These are phyloP conservation scores for Limnephilus lunatus DNA, from an alignment of 2,888 invertebrate species.

Conservation along the genomic window DNA sequence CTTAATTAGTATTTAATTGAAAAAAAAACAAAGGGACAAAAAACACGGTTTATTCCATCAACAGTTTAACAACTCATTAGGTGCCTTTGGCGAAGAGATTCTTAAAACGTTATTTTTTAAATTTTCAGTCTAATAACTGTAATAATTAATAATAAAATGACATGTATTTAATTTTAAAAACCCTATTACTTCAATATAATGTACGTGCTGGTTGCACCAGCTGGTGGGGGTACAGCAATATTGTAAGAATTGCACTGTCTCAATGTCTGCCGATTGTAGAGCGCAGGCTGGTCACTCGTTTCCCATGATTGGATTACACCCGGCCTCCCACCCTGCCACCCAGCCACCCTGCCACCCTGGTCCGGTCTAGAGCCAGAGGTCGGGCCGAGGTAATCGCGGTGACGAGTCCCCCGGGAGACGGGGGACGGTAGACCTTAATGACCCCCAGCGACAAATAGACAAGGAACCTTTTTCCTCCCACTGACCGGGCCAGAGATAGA, in stretches of 20 bases:
- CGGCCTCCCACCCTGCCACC: not conserved
- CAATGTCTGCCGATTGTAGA: conserved; percentile 17
- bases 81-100: no score
- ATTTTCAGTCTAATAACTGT: no score
- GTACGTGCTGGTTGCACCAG: conserved; percentile 20
- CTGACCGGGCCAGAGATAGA: conserved; percentile 59
- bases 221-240: conserved; percentile 18
- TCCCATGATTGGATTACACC: conserved; percentile 82
- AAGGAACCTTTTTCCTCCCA: conserved; percentile 58
- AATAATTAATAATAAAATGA: no score
- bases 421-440: conserved; percentile 72
- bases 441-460: conserved; percentile 75
- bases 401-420: conserved; percentile 81
- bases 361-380: not conserved
- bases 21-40: no score
- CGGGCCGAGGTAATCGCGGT: conserved; percentile 73
- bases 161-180: not conserved
- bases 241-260: conserved; percentile 36
- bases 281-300: conserved; percentile 60
- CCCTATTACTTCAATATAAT: not conserved
- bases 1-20: no score
- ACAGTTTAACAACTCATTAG: no score
- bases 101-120: no score
- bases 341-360: not conserved
- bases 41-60: no score